Percentiles rank a stretch among this genome's conserved stretches.
Evolutionary conservation across 1,140 invertebrate genomes (phyloP).

Genomic region (Pogonognathellus flavescens): DNA sequence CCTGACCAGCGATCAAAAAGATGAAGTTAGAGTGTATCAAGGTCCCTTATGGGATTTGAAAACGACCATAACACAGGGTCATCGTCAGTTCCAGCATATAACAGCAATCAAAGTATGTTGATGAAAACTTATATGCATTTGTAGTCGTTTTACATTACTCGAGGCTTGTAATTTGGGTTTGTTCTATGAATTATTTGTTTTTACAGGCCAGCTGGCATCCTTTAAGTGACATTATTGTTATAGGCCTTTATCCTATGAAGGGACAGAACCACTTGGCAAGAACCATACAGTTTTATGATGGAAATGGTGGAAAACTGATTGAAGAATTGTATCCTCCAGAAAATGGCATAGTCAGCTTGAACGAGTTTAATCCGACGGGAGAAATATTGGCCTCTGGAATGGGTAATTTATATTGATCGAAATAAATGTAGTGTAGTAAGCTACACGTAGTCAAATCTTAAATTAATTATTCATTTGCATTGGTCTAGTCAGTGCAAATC

Average conservation of each 20-base stretch:
- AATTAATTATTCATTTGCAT: too few relatives aligned
- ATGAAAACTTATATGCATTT: background rate
- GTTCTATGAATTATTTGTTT: background rate
- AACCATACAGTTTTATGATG: constrained; percentile 63
- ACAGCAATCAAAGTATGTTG: constrained; percentile 59
- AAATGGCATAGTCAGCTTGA: constrained; percentile 58
- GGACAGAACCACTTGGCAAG: background rate
- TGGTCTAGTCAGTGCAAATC: too few relatives aligned
- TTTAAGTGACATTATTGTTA: constrained; percentile 60
- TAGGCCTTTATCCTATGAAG: constrained; percentile 61
- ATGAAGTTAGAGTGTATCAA: constrained; percentile 64
- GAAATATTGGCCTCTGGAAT: constrained; percentile 61
- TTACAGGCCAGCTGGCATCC: constrained; percentile 65
- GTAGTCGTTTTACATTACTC: too few relatives aligned
- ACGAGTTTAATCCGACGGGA: constrained; percentile 61
- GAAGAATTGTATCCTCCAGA: constrained; percentile 46
- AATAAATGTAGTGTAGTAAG: too few relatives aligned
- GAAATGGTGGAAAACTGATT: constrained; percentile 58
- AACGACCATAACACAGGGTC: constrained; percentile 57
- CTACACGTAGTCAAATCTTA: too few relatives aligned
- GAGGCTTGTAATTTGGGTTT: too few relatives aligned
- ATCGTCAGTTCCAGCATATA: constrained; percentile 66
- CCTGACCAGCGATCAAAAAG: constrained; percentile 62
- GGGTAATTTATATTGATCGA: too few relatives aligned
- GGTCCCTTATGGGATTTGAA: constrained; percentile 56